Evolutionary conservation across 2,888 invertebrate genomes (phyloP), one percentile per base, ranked within the genome.

Genomic region (Tuta absoluta): DNA sequence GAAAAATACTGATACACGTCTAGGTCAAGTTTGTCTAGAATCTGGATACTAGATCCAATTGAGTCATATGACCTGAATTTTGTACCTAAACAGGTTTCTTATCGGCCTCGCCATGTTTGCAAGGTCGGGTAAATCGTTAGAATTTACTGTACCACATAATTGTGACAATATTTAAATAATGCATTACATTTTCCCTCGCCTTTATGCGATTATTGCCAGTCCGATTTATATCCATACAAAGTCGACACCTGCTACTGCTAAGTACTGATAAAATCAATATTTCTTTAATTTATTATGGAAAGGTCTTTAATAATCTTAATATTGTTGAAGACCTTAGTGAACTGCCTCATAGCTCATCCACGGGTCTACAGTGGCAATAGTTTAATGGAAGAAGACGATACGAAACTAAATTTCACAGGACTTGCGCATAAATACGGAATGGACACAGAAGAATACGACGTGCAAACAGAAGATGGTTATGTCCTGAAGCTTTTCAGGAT

Each of bases 401-500:
- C 37, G 21, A n/a, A 60, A 23, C 23, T 77, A 5, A 78, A 77
- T 37, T 81, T 81, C 57, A 77, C 75, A 12, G 72, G 74, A 65
- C 53, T 80, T 3, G 64, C 72, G 2, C 51, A 62, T 8, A 80
- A 80, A 69, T 77, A 79, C 56, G 74, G 76, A 33, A 73, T 72
- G 37, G 38, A 33, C 0, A 60, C 66, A 7, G 64, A 72, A 53
- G 73, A 75, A 63, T 69, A 74, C 38, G 68, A 72, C 2, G 71
- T 79, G 0, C 61, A 65, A 0, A 80, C 77, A 0, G 71, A 74
- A 58, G 80, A 80, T 53, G 79, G 78, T 1, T 82, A 81, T 24
- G 75, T 80, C 58, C 67, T 81, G 4, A 75, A 68, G 17, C 37
- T 80, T 14, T 77, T 78, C 38, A 71, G 71, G 19, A 72, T 80